A percentile compares a stretch with the other conserved stretches of the same genome.
Evolutionary conservation across 2,888 invertebrate species (phyloP).

Genomic region (Stegana nigrithorax): DNA sequence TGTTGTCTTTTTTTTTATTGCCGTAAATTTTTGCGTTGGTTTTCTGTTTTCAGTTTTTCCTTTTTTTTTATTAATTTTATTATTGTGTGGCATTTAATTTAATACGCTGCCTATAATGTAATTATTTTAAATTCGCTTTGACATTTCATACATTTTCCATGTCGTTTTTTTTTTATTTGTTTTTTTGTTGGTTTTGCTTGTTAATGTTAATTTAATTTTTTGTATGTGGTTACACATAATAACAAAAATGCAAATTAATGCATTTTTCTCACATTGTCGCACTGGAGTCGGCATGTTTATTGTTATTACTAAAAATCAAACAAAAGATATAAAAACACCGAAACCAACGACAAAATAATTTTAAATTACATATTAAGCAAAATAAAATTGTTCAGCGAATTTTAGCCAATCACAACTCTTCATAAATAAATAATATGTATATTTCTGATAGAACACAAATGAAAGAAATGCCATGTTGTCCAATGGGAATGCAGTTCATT

Average conservation of each 20-base stretch:
- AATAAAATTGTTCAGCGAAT: background rate
- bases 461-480: background rate
- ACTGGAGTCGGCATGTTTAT: constrained; percentile 23
- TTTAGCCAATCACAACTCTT: constrained; percentile 15
- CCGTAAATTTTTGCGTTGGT: constrained; percentile 34
- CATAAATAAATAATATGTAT: too few species aligned
- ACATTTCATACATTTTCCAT: constrained; percentile 41
- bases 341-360: background rate
- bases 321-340: background rate
- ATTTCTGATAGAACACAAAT: too few species aligned
- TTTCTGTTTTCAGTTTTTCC: constrained; percentile 30
- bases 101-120: constrained; percentile 55
- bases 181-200: constrained; percentile 38
- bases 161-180: constrained; percentile 48
- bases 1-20: constrained; percentile 7
- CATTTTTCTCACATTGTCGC: constrained; percentile 4
- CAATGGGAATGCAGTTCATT: too few species aligned
- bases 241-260: constrained; percentile 35
- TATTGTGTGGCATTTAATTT: constrained; percentile 58
- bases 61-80: constrained; percentile 32
- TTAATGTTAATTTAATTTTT: constrained; percentile 37
- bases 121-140: constrained; percentile 60
- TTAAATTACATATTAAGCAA: background rate
- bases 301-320: constrained; percentile 16
- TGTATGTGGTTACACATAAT: background rate